These are phyloP conservation scores for Drosophila mimetica DNA, from an alignment of 2,888 invertebrate genomes.

Conservation along the genomic window DNA sequence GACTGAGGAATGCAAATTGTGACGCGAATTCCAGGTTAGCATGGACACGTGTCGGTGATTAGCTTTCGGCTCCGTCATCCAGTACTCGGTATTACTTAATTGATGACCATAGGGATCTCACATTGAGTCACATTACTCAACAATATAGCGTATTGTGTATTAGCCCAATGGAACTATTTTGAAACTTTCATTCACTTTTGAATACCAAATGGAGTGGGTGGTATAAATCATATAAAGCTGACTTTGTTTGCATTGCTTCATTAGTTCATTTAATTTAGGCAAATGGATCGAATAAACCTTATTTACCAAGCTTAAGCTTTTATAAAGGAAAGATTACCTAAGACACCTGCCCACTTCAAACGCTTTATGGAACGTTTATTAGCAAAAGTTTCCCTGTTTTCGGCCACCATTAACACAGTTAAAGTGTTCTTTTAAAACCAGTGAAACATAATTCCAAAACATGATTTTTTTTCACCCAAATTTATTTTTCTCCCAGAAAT, in stretches of 20 bases:
- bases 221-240: background rate
- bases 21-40: slow-evolving; percentile 14
- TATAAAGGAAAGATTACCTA: background rate
- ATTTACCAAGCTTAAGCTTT: background rate
- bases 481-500: too few relatives aligned
- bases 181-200: background rate
- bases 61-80: background rate
- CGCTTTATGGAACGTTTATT: too few relatives aligned
- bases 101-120: background rate
- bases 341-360: background rate
- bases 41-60: slow-evolving; percentile 31
- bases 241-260: background rate
- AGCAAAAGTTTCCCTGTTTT: too few relatives aligned
- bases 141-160: background rate
- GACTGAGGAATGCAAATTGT: slow-evolving; percentile 12
- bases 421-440: too few relatives aligned
- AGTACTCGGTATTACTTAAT: background rate
- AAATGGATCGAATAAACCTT: background rate
- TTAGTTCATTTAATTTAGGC: background rate
- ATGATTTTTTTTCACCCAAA: too few relatives aligned
- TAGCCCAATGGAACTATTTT: background rate
- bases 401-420: too few relatives aligned
- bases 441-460: too few relatives aligned
- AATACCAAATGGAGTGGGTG: background rate
- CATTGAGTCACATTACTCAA: background rate